A percentile compares a stretch with the other conserved stretches of the same genome.
Conservation (phyloP, 2,888 invertebrate species). For the Drosophila testacea region DNA sequence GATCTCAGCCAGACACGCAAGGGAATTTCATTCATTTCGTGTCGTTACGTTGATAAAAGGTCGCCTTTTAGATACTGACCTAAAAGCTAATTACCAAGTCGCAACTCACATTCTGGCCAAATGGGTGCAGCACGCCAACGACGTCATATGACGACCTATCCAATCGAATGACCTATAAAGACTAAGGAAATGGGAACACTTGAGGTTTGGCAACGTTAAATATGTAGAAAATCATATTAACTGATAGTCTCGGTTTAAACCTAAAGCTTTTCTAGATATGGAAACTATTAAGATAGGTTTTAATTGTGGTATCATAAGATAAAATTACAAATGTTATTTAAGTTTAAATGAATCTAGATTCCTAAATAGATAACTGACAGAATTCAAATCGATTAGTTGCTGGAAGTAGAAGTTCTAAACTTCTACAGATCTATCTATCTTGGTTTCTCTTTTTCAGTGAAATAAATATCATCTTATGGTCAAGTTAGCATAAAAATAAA, state of each 20-base stretch:
- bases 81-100: constrained; percentile 55
- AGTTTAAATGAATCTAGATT: too few relatives aligned
- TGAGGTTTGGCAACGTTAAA: not conserved
- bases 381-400: too few relatives aligned
- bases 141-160: constrained; percentile 43
- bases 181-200: constrained; percentile 18
- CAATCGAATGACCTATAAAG: constrained; percentile 48
- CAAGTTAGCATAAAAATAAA: not conserved
- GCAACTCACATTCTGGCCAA: constrained; percentile 39
- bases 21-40: constrained; percentile 45
- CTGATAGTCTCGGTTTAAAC: not conserved
- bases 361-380: too few relatives aligned
- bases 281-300: too few relatives aligned
- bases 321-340: too few relatives aligned
- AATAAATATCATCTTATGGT: not conserved
- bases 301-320: too few relatives aligned
- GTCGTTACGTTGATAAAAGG: constrained; percentile 41
- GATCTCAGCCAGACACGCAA: constrained; percentile 62
- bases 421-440: not conserved
- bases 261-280: not conserved
- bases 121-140: constrained; percentile 44
- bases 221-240: not conserved
- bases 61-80: constrained; percentile 56
- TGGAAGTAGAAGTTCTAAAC: too few relatives aligned
- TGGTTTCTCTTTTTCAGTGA: not conserved